These are phyloP conservation scores for Drosophila tropicalis DNA, from an alignment of 1,140 invertebrate species.

Conservation along the genomic window DNA sequence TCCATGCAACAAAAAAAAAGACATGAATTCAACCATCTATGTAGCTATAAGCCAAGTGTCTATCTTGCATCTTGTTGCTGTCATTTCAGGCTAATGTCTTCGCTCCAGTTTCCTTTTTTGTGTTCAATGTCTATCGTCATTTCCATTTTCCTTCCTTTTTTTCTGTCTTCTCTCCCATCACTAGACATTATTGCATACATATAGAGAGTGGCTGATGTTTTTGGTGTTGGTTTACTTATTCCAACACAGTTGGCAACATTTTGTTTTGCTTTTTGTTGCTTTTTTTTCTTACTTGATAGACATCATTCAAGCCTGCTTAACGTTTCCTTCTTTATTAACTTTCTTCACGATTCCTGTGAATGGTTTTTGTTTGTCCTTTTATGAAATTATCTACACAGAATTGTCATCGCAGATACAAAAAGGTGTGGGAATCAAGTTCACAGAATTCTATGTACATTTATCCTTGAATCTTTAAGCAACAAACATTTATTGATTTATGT, in stretches of 20 bases:
- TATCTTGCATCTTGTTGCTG: slow-evolving; percentile 76
- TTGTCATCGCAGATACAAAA: neutral
- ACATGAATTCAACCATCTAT: neutral
- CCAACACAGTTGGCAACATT: slow-evolving; percentile 49
- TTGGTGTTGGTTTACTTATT: slow-evolving; percentile 33
- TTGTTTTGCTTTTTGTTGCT: slow-evolving; percentile 3
- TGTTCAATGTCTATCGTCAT: slow-evolving; percentile 79
- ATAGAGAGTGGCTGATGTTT: slow-evolving; percentile 15
- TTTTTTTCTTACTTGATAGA: slow-evolving; percentile 42
- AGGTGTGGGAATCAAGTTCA: neutral
- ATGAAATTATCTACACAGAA: slow-evolving; percentile 17
- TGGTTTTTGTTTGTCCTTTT: slow-evolving; percentile 34
- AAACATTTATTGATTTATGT: neutral
- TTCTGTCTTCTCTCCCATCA: slow-evolving; percentile 8
- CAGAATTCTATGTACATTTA: neutral
- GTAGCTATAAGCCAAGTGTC: slow-evolving; percentile 71
- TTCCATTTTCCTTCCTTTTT: slow-evolving; percentile 30
- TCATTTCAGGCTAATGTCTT: slow-evolving; percentile 79
- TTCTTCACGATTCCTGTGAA: slow-evolving; percentile 38
- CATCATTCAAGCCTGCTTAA: slow-evolving; percentile 71
- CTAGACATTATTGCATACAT: slow-evolving; percentile 36
- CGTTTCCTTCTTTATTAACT: slow-evolving; percentile 62
- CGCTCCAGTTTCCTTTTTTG: slow-evolving; percentile 77
- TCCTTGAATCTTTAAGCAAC: neutral
- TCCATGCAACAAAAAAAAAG: slow-evolving; percentile 10